Percentiles rank a stretch among this genome's conserved stretches.
phyloP scores from a whole-genome alignment of 1,140 invertebrate genomes.

The Venturia canescens region DNA sequence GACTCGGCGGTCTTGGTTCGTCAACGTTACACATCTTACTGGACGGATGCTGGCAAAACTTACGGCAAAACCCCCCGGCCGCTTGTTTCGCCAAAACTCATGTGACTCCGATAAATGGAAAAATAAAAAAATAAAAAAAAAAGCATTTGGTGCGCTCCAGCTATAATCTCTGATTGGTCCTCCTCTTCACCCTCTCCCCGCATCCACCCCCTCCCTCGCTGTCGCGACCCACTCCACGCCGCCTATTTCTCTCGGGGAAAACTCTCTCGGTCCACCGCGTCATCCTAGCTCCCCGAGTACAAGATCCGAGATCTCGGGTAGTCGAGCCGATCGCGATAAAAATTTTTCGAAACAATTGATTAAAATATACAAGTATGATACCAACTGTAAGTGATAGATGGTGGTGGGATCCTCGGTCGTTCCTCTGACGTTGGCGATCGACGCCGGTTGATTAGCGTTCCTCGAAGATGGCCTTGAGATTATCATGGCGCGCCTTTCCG shows the following conservation, averaged over 20 bases:
- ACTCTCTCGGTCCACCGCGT: too few relatives aligned
- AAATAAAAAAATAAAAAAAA: too few relatives aligned
- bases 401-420: not conserved
- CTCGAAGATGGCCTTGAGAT: constrained; percentile 69
- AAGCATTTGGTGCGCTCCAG: constrained; percentile 12
- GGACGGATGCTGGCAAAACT: not conserved
- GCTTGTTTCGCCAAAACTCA: not conserved
- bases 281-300: too few relatives aligned
- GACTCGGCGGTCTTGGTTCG: not conserved
- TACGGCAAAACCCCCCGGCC: not conserved
- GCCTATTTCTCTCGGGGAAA: too few relatives aligned
- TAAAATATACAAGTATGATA: not conserved
- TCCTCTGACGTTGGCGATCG: constrained; percentile 14
- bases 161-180: constrained; percentile 5
- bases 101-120: not conserved
- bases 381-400: not conserved
- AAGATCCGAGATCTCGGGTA: too few relatives aligned
- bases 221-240: too few relatives aligned
- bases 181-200: not conserved
- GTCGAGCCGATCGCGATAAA: too few relatives aligned
- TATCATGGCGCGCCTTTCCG: constrained; percentile 82
- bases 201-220: too few relatives aligned
- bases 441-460: constrained; percentile 55
- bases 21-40: not conserved
- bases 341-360: too few relatives aligned